Evolutionary conservation across 2,888 invertebrate genomes (phyloP).

Genomic region (Trichacis sp.): DNA sequence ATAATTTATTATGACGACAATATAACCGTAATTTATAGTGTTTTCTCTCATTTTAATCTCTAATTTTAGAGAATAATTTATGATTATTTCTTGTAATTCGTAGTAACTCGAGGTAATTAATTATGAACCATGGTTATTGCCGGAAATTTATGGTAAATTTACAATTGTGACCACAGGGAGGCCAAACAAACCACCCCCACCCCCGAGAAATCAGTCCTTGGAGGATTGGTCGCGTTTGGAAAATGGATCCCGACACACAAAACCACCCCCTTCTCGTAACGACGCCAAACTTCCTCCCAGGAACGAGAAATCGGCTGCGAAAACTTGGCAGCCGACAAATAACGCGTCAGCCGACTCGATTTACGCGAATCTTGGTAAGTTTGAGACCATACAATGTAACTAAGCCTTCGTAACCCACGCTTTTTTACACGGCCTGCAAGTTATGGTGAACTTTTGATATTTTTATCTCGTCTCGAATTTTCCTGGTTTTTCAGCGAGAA

Average conservation of each 20-base stretch:
- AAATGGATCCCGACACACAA: conserved; percentile 73
- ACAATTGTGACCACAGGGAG: too few species aligned
- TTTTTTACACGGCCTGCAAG: conserved; percentile 54
- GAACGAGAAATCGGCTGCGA: conserved; percentile 45
- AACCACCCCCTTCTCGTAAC: conserved; percentile 77
- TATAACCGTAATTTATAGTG: too few species aligned
- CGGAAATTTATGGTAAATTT: too few species aligned
- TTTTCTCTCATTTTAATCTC: too few species aligned
- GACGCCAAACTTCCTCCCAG: conserved; percentile 64
- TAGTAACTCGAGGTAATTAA: too few species aligned
- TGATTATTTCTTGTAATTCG: too few species aligned
- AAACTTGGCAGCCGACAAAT: conserved; percentile 44
- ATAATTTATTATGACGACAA: too few species aligned
- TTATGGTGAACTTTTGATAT: conserved; percentile 40
- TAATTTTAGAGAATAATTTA: too few species aligned
- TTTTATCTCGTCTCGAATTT: conserved; percentile 17
- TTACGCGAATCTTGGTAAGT: conserved; percentile 85
- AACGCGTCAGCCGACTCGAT: conserved; percentile 67
- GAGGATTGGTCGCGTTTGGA: conserved; percentile 70
- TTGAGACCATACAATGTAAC: conserved; percentile 68
- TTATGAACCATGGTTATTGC: too few species aligned
- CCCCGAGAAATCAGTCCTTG: conserved; percentile 74
- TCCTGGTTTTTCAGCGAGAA: conserved; percentile 15
- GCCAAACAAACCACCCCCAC: conserved; percentile 81
- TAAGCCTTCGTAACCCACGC: conserved; percentile 56